Base-by-base conservation (phyloP, 37 sponge, comb jelly and placozoan species). In the Agelas oroides region DNA sequence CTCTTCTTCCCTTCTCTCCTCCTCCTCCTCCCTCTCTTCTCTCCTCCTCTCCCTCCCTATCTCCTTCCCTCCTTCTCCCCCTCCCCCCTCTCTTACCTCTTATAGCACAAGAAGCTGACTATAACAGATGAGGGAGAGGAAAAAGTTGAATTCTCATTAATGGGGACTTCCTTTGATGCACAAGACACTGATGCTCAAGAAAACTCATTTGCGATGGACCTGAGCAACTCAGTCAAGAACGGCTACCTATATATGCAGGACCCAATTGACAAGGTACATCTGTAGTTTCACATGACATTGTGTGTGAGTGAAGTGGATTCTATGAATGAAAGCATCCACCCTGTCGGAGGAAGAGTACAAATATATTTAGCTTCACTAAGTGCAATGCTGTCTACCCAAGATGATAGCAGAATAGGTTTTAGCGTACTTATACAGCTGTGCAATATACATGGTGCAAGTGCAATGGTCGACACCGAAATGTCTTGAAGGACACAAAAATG, bases 201-300 rank as follows among this genome's bases (percentile, higher is more conserved):
- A 19, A 71, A 65, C 32, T 54, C 74, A 52, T 83, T 78, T 28
- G 70, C 75, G 77, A 67, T 72, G 72, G 96, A 97, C 65, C 60
- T 97, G 25, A 84, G 84, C 59, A 87, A 94, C 81, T 91, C 94
- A 12, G 34, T 87, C 33, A 91, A 76, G 76, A 92, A 94, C 39
- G 97, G 97, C 53, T 84, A 84, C 71, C 82, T 97, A 18, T 76
- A 77, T 32, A 87, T 97, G 90, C 89, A 94, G 78, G 95, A 97
- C 77, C 95, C 97, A 40, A 89, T 94, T 35, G 86, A 86, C 70
- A 96, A 96, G 80, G 97, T 96, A 34, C 56, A 62, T 55, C 46
- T 23, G 75, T 46, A 46, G 8, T 8, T n/a, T n/a, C n/a, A n/a
- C n/a, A n/a, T n/a, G n/a, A n/a, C n/a, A n/a, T n/a, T n/a, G n/a